Evolutionary conservation across 2,888 invertebrate species (phyloP), one percentile per base, ranked within the genome.

Genomic region (Apodemia hepburni): DNA sequence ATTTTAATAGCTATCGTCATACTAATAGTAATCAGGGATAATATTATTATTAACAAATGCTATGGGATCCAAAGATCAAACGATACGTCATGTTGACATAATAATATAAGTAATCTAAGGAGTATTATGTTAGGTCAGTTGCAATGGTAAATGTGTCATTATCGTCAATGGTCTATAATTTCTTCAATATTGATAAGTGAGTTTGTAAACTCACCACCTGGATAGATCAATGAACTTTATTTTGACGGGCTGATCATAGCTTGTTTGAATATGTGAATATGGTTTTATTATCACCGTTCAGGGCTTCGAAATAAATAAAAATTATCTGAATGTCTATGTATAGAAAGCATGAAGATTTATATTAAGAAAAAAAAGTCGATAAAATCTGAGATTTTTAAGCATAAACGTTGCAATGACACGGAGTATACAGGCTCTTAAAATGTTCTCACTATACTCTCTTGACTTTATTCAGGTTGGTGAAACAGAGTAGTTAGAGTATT

Each of bases 71-170:
- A 18, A 49, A 8, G 79, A 80, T 77, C 78, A 76, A 76, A 74
- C 67, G 49, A 61, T 61, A 54, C 57, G 57, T 15, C 22, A 76
- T 74, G 79, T 80, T 78, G 76, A 78, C 71, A 76, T 70, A 67
- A 71, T 74, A 79, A 80, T 77, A 76, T 76, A 73, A 75, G 79
- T 79, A 87, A 87, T 87, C 80, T 82, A 78, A 76, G 75, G 69
- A 76, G 77, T 72, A 81, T 88, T 85, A 83, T 85, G 86, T 81
- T 77, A 87, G 89, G 88, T 89, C 87, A 87, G 88, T 84, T 78
- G 51, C 74, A 72, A 74, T 81, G 75, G 75, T 76, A 70, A 71
- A 70, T 73, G 76, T 79, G 82, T 80, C 79, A 76, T 75, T 77
- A 76, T 78, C 77, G 66, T 64, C 64, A 68, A 65, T 75, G 80